phyloP scores from a whole-genome alignment of 2,797 vertebrate genomes.

The Kryptolebias ocellatus region DNA sequence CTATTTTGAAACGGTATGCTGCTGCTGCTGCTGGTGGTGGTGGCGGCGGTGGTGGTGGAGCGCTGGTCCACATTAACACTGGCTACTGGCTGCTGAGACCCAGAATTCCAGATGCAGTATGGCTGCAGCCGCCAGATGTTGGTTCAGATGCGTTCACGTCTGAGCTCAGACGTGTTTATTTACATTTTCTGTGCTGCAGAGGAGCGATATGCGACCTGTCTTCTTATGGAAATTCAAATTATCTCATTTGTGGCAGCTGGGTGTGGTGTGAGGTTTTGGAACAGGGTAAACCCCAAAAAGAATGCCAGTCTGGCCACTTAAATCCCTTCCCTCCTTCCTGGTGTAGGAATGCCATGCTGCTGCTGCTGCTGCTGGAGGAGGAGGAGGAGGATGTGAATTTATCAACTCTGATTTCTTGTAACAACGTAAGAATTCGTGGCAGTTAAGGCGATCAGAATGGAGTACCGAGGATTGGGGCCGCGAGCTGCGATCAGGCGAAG shows the following conservation, averaged over 20 bases:
- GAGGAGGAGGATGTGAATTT: conserved; percentile 20
- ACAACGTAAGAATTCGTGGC: conserved; percentile 42
- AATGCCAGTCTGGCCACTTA: conserved; percentile 53
- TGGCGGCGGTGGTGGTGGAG: conserved; percentile 41
- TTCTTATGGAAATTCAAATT: conserved; percentile 65
- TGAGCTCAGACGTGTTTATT: conserved; percentile 40
- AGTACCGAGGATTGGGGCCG: conserved; percentile 81
- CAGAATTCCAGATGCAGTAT: conserved; percentile 77
- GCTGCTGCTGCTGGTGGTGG: conserved; percentile 15
- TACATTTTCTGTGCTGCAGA: conserved; percentile 36
- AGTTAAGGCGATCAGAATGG: conserved; percentile 60
- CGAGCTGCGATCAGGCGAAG: conserved; percentile 82
- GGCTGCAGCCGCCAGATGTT: conserved; percentile 78
- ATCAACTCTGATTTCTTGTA: conserved; percentile 23
- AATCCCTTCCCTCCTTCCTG: conserved; percentile 47
- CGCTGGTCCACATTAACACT: conserved; percentile 58
- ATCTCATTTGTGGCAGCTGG: conserved; percentile 75
- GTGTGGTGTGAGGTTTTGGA: conserved; percentile 81
- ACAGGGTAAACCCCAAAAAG: conserved; percentile 64
- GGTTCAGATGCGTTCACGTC: conserved; percentile 43
- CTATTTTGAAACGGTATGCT: conserved; percentile 66
- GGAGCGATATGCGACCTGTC: conserved; percentile 46
- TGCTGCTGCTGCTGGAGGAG: not conserved
- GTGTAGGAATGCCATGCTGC: no score
- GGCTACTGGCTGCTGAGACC: conserved; percentile 60